Conservation (phyloP, 2,888 invertebrate species). For the Cabera pusaria region DNA sequence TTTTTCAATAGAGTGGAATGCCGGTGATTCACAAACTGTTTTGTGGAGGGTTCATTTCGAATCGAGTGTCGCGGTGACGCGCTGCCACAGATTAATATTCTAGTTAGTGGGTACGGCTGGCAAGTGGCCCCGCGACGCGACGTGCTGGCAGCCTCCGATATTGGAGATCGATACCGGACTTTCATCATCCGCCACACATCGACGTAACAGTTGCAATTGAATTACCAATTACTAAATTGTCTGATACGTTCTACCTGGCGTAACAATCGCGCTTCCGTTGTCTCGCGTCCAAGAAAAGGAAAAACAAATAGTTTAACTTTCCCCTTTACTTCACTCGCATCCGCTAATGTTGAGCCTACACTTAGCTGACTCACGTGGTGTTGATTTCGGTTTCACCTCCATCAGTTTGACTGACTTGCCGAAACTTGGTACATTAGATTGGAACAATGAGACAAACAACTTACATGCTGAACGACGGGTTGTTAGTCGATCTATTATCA, state of each 20-base stretch:
- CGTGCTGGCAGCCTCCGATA: conserved; percentile 49
- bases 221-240: conserved; percentile 26
- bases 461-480: conserved; percentile 36
- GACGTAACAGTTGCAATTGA: conserved; percentile 48
- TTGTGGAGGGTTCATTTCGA: conserved; percentile 41
- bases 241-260: conserved; percentile 26
- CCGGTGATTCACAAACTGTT: conserved; percentile 55
- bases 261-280: conserved; percentile 47
- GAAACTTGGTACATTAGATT: conserved; percentile 34
- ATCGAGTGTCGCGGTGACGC: conserved; percentile 17
- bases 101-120: no score
- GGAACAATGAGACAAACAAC: conserved; percentile 32
- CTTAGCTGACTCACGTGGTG: conserved; percentile 72
- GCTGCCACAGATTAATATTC: no score
- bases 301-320: conserved; percentile 80
- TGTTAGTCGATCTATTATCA: conserved; percentile 32
- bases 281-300: conserved; percentile 59
- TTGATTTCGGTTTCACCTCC: conserved; percentile 75
- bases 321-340: conserved; percentile 72
- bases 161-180: conserved; percentile 60
- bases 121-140: conserved; percentile 33
- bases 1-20: conserved; percentile 54
- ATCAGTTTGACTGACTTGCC: conserved; percentile 59
- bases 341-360: conserved; percentile 72
- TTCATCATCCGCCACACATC: conserved; percentile 59